Evolutionary conservation across 1,140 invertebrate species (phyloP), one percentile per base, ranked within the genome.

Genomic region (Nilaparvata lugens): DNA sequence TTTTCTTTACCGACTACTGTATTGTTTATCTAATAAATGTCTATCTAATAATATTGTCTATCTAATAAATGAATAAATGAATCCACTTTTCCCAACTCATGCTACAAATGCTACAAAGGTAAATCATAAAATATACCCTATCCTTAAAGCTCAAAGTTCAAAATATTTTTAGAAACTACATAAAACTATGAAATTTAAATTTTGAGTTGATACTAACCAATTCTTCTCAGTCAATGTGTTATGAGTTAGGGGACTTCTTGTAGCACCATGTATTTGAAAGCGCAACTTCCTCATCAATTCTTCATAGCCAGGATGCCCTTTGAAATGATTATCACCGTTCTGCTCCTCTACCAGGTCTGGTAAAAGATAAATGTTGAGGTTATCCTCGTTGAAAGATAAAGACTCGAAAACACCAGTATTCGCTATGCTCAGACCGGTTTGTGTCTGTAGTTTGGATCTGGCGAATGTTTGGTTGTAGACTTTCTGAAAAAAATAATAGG

Each of bases 371-470:
- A 48, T 19, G 45, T 48, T 48, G 16, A 48, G 45, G 11, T 23
- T 48, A 11, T 48, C 45, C 45, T 19, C 75, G 56, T 73, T 75
- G 13, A 78, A 68, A 65, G 72, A 78, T 48, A 83, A 71, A 54
- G 75, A 75, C 62, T 80, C 77, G 52, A 81, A 76, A 9, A 84
- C 69, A 60, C 74, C 75, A 23, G 78, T 74, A 63, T 78, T 79
- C 2, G 78, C 77, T 72, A 88, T 78, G 52, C 84, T 83, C 68
- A 87, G 75, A 59, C 83, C 83, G 51, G 83, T 85, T 62, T 84
- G 79, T 60, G 82, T 76, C 63, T 84, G 81, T n/a, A 90, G 71
- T 66, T 84, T 84, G 1, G 88, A 89, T 59, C 78, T 81, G 24
- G 79, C 71, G 72, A 91, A 89, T n/a, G 82, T 72, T 72, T 78